phyloP scores from a whole-genome alignment of 2,888 invertebrate genomes.

The Stenchaetothrips biformis region DNA sequence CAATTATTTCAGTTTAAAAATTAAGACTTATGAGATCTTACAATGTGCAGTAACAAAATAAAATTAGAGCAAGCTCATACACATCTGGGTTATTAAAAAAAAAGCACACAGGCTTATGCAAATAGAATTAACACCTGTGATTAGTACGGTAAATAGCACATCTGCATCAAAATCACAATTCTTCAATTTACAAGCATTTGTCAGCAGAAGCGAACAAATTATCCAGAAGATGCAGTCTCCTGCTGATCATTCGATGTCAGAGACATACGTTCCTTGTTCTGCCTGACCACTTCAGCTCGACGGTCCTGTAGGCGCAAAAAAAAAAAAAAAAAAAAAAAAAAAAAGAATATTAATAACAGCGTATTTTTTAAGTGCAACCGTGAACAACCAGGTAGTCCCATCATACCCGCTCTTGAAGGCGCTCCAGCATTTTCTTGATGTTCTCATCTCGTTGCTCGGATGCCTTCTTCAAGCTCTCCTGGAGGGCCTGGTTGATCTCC shows the following conservation, averaged over 20 bases:
- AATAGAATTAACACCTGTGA: neutral
- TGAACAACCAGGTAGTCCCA: conserved; percentile 31
- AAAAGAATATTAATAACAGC: conserved; percentile 29
- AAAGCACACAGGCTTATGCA: neutral
- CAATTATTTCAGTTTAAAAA: neutral
- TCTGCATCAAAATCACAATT: neutral
- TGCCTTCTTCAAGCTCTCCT: conserved; percentile 82
- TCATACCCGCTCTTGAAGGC: conserved; percentile 87
- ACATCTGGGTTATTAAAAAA: neutral
- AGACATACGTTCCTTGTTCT: conserved; percentile 73
- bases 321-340: conserved; percentile 33
- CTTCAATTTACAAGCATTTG: neutral
- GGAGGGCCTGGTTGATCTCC: conserved; percentile 78
- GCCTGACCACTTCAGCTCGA: conserved; percentile 84
- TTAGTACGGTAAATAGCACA: neutral
- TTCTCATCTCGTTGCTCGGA: conserved; percentile 85
- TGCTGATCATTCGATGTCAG: conserved; percentile 45
- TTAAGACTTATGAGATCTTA: conserved; percentile 20
- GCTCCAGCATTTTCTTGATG: conserved; percentile 84
- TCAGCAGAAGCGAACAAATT: conserved; percentile 40
- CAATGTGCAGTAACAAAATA: neutral
- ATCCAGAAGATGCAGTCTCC: conserved; percentile 63
- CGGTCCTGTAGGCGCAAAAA: conserved; percentile 62
- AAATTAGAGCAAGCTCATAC: conserved; percentile 1
- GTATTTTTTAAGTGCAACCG: conserved; percentile 29